Conservation (phyloP, 2,113 vertebrate species). For the Rutilus rutilus region DNA sequence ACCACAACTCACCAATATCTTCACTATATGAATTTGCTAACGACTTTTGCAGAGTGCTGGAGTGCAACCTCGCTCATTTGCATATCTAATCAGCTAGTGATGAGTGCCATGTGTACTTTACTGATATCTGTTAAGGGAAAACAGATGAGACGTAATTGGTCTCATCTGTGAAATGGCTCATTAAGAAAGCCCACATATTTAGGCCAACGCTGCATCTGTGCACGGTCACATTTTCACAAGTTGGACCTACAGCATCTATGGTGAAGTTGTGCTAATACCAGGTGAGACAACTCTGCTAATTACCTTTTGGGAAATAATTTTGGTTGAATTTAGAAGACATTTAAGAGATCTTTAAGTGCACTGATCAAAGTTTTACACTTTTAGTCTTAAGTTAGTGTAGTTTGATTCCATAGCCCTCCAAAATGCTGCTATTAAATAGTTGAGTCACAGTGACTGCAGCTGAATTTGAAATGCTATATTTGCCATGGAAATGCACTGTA, state of each 20-base stretch:
- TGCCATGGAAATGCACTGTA: too few relatives aligned
- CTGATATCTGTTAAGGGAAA: slow-evolving; percentile 6
- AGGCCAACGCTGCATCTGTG: background rate
- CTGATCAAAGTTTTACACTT: background rate
- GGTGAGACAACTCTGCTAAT: background rate
- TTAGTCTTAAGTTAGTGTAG: background rate
- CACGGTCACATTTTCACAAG: too few relatives aligned
- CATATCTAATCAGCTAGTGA: slow-evolving; percentile 6
- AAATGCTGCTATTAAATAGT: background rate
- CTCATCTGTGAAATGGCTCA: background rate
- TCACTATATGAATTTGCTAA: background rate
- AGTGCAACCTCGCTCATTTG: background rate
- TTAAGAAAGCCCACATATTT: background rate
- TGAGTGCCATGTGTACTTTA: background rate
- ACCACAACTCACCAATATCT: background rate
- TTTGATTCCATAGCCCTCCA: background rate
- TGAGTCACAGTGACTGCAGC: background rate
- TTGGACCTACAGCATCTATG: too few relatives aligned
- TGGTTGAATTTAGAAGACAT: background rate
- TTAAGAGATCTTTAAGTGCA: background rate
- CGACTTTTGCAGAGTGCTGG: background rate
- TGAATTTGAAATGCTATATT: too few relatives aligned
- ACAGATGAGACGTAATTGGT: background rate
- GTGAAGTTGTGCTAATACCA: background rate
- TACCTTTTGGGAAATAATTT: too few relatives aligned